phyloP scores from a whole-genome alignment of 2,888 invertebrate genomes.

The Polydrusus cervinus region DNA sequence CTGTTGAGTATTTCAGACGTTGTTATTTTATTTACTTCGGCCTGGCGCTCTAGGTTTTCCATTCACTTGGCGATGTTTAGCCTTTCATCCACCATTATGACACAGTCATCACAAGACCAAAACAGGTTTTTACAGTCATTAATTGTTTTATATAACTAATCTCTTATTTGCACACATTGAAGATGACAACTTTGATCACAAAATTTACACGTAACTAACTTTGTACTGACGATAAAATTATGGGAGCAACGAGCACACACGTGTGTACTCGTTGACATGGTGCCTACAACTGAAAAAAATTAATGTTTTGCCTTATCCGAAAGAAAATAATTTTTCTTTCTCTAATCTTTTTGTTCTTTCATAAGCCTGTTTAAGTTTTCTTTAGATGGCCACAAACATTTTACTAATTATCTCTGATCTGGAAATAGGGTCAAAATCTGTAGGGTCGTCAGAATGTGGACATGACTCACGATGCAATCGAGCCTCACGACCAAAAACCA shows the following conservation, averaged over 20 bases:
- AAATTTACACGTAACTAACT: slow-evolving; percentile 27
- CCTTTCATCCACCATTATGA: slow-evolving; percentile 19
- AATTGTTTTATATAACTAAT: slow-evolving; percentile 9
- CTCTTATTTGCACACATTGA: slow-evolving; percentile 11
- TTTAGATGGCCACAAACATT: too few species aligned
- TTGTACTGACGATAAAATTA: slow-evolving; percentile 30
- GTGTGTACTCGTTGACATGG: neutral
- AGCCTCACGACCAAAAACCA: too few species aligned
- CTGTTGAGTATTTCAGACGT: slow-evolving; percentile 16
- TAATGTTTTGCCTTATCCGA: too few species aligned
- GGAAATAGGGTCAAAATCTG: too few species aligned
- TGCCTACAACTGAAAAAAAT: neutral
- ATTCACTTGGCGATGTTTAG: slow-evolving; percentile 27
- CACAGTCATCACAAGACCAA: slow-evolving; percentile 34
- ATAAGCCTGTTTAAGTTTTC: too few species aligned
- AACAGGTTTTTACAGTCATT: slow-evolving; percentile 24
- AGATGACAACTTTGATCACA: slow-evolving; percentile 24
- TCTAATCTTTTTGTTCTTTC: too few species aligned
- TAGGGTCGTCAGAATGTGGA: too few species aligned
- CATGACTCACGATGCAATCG: too few species aligned
- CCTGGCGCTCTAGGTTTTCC: slow-evolving; percentile 23
- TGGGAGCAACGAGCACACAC: slow-evolving; percentile 9
- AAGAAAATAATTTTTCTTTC: too few species aligned
- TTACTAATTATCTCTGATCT: too few species aligned
- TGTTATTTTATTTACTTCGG: slow-evolving; percentile 1